A percentile compares a stretch with the other conserved stretches of the same genome.
Evolutionary conservation across 2,113 vertebrate genomes (phyloP).

Genomic region (Nothobranchius furzeri): DNA sequence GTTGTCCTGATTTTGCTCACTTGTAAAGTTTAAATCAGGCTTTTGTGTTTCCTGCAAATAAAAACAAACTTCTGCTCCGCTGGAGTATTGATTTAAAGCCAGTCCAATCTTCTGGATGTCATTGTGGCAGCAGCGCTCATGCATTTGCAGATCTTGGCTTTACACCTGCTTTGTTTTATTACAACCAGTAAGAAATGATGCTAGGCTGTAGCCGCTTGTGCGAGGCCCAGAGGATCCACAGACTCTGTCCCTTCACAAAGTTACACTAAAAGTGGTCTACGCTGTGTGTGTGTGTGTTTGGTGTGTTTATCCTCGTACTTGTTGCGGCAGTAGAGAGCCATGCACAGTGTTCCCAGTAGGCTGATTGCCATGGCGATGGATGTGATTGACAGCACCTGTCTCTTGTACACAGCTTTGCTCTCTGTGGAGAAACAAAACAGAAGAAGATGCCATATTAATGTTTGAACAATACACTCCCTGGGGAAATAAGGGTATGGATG

Average conservation of each 20-base stretch:
- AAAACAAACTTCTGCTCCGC: background rate
- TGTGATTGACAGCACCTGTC: conserved; percentile 95
- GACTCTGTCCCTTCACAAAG: background rate
- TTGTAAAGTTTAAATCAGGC: background rate
- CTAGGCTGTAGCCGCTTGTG: background rate
- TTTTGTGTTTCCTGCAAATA: background rate
- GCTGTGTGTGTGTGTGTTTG: background rate
- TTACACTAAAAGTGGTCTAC: background rate
- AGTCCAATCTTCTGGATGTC: background rate
- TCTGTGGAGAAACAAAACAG: conserved; percentile 80
- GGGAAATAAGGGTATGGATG: conserved; percentile 28
- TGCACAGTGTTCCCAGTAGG: conserved; percentile 91
- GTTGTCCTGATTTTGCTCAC: too few species aligned
- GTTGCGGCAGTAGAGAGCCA: conserved; percentile 96
- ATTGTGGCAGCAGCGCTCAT: background rate
- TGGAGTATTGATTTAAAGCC: background rate
- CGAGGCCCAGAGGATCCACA: rapidly evolving
- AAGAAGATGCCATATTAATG: conserved; percentile 37
- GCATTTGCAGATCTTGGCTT: conserved; percentile 1
- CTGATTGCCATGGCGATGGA: conserved; percentile 95
- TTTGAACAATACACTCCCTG: conserved; percentile 22
- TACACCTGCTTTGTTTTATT: background rate
- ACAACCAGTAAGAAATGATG: background rate
- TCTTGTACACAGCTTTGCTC: conserved; percentile 96
- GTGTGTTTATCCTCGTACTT: conserved; percentile 78